Evolutionary conservation across 2,888 invertebrate genomes (phyloP).

Genomic region (Tetheella fluctuosa): DNA sequence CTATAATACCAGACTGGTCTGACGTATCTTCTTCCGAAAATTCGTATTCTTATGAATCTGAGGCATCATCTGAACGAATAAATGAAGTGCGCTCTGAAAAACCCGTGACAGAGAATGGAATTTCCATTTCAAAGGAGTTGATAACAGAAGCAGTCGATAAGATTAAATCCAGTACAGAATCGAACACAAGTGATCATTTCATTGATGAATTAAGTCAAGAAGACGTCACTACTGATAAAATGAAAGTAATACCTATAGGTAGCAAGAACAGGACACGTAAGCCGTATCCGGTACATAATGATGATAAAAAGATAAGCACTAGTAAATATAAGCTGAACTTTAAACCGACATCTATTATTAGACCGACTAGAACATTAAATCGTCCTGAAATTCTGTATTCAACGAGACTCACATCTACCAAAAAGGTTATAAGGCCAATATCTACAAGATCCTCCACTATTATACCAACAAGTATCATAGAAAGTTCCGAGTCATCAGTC

Average conservation of each 20-base stretch:
- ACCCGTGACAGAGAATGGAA: conserved; percentile 40
- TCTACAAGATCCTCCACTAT: conserved; percentile 48
- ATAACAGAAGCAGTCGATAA: conserved; percentile 45
- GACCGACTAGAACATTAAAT: conserved; percentile 62
- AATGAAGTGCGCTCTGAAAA: conserved; percentile 51
- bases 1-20: conserved; percentile 41
- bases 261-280: conserved; percentile 70
- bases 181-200: conserved; percentile 37
- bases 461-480: conserved; percentile 59
- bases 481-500: conserved; percentile 71
- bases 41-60: conserved; percentile 59
- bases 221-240: conserved; percentile 56
- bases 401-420: conserved; percentile 59
- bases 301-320: conserved; percentile 59
- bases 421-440: conserved; percentile 62
- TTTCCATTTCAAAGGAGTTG: conserved; percentile 42
- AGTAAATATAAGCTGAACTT: conserved; percentile 59
- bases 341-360: conserved; percentile 56
- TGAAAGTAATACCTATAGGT: conserved; percentile 55
- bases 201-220: conserved; percentile 59
- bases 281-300: conserved; percentile 66
- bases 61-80: conserved; percentile 56
- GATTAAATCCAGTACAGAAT: conserved; percentile 38
- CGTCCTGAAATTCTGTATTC: conserved; percentile 69
- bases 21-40: conserved; percentile 52